Percentiles rank a stretch among this genome's conserved stretches.
Conservation (phyloP, 2,888 invertebrate genomes). For the Pimpla rufipes region DNA sequence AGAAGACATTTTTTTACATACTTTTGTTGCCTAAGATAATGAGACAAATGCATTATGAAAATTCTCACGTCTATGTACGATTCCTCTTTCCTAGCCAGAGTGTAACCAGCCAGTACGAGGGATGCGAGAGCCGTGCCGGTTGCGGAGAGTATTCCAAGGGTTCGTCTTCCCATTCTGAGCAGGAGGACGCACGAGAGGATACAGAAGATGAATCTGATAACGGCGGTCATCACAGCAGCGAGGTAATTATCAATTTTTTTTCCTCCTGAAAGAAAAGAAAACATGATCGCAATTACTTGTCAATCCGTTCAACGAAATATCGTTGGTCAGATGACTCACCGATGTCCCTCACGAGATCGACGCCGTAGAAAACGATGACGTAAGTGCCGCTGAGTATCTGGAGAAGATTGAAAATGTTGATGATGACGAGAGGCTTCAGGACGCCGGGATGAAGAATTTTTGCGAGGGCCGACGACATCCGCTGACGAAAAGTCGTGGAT, state of each 20-base stretch:
- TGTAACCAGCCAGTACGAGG: conserved; percentile 87
- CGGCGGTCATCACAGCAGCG: conserved; percentile 90
- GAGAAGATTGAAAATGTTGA: conserved; percentile 90
- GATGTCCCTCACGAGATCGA: conserved; percentile 89
- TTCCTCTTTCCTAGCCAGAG: conserved; percentile 84
- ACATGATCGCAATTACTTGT: too few relatives aligned
- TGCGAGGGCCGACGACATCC: conserved; percentile 69
- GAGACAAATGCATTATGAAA: too few relatives aligned
- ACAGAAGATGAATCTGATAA: conserved; percentile 89
- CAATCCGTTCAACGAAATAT: neutral
- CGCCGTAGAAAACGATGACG: conserved; percentile 92
- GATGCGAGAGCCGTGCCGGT: conserved; percentile 89
- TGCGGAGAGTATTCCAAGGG: conserved; percentile 89
- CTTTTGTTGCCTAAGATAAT: neutral
- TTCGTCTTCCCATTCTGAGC: conserved; percentile 88
- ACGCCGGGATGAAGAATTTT: conserved; percentile 88
- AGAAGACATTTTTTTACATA: neutral
- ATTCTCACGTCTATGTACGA: conserved; percentile 81
- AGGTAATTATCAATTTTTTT: conserved; percentile 85
- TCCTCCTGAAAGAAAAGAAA: conserved; percentile 84
- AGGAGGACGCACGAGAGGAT: conserved; percentile 89
- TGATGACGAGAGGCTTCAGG: conserved; percentile 90
- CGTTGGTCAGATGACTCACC: conserved; percentile 75
- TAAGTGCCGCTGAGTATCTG: conserved; percentile 92
- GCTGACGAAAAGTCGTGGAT: conserved; percentile 70